Evolutionary conservation across 1,140 invertebrate genomes (phyloP), one percentile per base, ranked within the genome.

Genomic region (Drosophila obscura): DNA sequence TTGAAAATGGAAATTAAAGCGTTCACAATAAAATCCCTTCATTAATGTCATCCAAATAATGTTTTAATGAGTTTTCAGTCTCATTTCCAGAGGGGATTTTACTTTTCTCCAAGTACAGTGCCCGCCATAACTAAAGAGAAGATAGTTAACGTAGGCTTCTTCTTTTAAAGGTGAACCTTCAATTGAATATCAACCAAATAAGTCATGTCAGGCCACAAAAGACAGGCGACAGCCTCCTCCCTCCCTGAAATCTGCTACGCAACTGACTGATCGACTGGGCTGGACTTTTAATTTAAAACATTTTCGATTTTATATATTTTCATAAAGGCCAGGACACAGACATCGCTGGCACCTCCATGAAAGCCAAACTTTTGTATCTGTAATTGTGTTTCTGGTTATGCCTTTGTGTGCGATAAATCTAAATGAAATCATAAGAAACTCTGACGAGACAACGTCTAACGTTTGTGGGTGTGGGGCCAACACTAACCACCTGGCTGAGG

Each of bases 361-460:
- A 58, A 49, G 72, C 24, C 60, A 9, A 19, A 28, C 52, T 65
- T 58, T 59, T 74, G 72, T 74, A 39, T 39, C 35, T 39, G 11
- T 39, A 13, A n/a, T 6, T 49, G 19, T 24, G 19, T 24, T 49
- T 19, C 11, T 19, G 16, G 6, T 5, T 24, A 45, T 57, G 55
- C 15, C 43, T 57, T 45, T 73, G 50, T 72, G 58, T 53, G 72
- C 61, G 72, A 75, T 75, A 75, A 74, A 74, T 74, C 72, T 59
- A 74, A 74, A 74, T 74, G 55, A 74, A 74, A 74, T 74, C 71
- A 74, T 74, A 74, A 74, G 73, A 61, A 74, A 44, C 66, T 65
- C 35, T 64, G 72, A 74, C 71, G 71, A 57, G 61, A 74, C 49
- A 41, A 26, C 6, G 51, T 63, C 31, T 22, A 39, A 62, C 9